Evolutionary conservation across 2,113 vertebrate species (phyloP), one percentile per base, ranked within the genome.

Genomic region (Pavo muticus): DNA sequence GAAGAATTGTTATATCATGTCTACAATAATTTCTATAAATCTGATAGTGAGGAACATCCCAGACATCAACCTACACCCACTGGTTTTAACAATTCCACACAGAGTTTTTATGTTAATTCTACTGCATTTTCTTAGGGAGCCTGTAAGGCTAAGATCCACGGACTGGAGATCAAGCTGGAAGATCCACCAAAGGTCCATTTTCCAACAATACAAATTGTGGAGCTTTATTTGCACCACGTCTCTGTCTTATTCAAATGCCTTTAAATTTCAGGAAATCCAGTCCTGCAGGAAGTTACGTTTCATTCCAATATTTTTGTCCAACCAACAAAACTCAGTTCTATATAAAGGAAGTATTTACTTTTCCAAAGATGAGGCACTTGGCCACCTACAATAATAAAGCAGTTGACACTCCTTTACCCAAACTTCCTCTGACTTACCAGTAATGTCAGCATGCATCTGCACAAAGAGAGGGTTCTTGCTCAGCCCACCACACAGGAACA

Each of bases 401-500:
- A 29, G 17, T 48, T 86, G 56, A 29, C 10, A 7, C 35, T 45
- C 18, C n/a, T 35, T 77, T 82, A 29, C 59, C 45, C 9, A 7
- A 61, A 21, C 15, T 69, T 74, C 57, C 61, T 79, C 48, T 61
- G 9, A 93, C 98, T 97, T 86, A 99, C 99, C 99, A 70, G 98
- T 98, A 64, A 99, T 97, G 80, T 99, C 99, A 6, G 99, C 98
- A 0, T 99, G 99, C 96, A 98, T 98, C 97, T 99, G 98, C 61
- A 99, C 99, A 91, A 99, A 99, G 83, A 99, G 98, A 10, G 98
- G 80, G 78, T 99, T 99, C 97, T 99, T 99, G 98, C 99, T 99
- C 94, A 99, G 97, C 16, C 99, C 99, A 10, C 99, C 99, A 10
- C 99, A 99, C 83, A 99, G 96, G 91, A 99, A 99, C 75, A 99